These are phyloP conservation scores for Drosophila tripunctata DNA, from an alignment of 2,888 invertebrate species.

Conservation along the genomic window DNA sequence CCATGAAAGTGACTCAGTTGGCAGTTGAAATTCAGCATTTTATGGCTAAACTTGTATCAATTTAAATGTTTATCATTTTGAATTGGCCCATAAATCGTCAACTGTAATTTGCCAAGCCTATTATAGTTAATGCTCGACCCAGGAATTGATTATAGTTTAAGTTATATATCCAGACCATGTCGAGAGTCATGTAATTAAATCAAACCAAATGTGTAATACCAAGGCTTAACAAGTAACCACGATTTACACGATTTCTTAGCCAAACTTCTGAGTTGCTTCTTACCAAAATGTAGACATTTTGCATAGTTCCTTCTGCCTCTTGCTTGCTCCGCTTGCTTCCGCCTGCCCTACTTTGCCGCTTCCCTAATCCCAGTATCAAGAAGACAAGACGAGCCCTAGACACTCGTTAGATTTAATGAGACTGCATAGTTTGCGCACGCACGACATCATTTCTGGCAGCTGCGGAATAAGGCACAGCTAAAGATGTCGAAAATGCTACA, in stretches of 20 bases:
- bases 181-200: slow-evolving; percentile 39
- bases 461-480: slow-evolving; percentile 17
- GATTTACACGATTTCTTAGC: slow-evolving; percentile 32
- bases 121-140: slow-evolving; percentile 32
- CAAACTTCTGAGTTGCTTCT: slow-evolving; percentile 29
- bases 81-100: slow-evolving; percentile 44
- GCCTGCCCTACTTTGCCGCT: neutral
- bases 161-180: slow-evolving; percentile 1
- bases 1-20: slow-evolving; percentile 17
- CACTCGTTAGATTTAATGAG: slow-evolving; percentile 75
- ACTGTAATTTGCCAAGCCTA: slow-evolving; percentile 31
- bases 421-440: slow-evolving; percentile 76
- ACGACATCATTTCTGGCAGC: slow-evolving; percentile 69
- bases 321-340: neutral
- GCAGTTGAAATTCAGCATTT: slow-evolving; percentile 19
- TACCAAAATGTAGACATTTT: slow-evolving; percentile 49
- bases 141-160: slow-evolving; percentile 10
- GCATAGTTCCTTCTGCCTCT: slow-evolving; percentile 8
- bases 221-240: slow-evolving; percentile 39
- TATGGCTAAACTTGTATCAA: slow-evolving; percentile 51
- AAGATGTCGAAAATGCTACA: slow-evolving; percentile 52
- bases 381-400: slow-evolving; percentile 33
- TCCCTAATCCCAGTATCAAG: neutral
- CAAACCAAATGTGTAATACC: slow-evolving; percentile 47
- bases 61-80: slow-evolving; percentile 44